A percentile compares a stretch with the other conserved stretches of the same genome.
Evolutionary conservation across 2,888 invertebrate genomes (phyloP).

Genomic region (Cantharis rufa): DNA sequence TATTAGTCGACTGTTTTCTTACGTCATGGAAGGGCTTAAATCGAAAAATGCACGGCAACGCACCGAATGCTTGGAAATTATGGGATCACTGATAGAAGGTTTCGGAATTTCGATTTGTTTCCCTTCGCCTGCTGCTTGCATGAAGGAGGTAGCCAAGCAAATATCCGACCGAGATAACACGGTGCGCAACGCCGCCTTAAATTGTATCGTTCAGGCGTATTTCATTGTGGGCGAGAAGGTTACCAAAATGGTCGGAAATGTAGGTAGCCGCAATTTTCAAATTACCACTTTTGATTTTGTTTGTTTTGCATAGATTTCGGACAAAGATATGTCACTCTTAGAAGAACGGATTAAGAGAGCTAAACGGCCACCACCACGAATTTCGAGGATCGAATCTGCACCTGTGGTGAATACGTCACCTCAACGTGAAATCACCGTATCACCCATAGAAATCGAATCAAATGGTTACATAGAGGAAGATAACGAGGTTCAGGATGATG

Average conservation of each 20-base stretch:
- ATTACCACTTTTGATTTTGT: not conserved
- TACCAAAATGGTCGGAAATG: constrained; percentile 89
- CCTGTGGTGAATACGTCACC: not conserved
- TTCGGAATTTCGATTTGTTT: constrained; percentile 84
- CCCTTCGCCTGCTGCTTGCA: constrained; percentile 75
- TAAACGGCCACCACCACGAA: constrained; percentile 61
- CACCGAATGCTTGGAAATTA: constrained; percentile 93
- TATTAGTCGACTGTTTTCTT: constrained; percentile 84
- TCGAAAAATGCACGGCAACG: constrained; percentile 96
- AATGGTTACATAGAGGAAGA: constrained; percentile 44
- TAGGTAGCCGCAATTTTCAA: constrained; percentile 49
- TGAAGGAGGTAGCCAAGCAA: constrained; percentile 91
- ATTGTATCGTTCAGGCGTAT: constrained; percentile 89
- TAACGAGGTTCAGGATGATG: constrained; percentile 52
- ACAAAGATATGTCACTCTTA: constrained; percentile 91
- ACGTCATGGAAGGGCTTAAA: constrained; percentile 92
- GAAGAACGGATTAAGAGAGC: constrained; percentile 96
- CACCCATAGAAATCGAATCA: constrained; percentile 35
- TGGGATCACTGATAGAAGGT: constrained; percentile 82
- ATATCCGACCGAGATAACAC: constrained; percentile 96
- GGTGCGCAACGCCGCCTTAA: constrained; percentile 93
- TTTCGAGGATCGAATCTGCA: constrained; percentile 31
- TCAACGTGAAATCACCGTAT: constrained; percentile 5
- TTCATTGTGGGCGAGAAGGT: constrained; percentile 89
- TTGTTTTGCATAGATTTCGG: constrained; percentile 70